Evolutionary conservation across 2,888 invertebrate genomes (phyloP).

Genomic region (Alsophila aescularia): DNA sequence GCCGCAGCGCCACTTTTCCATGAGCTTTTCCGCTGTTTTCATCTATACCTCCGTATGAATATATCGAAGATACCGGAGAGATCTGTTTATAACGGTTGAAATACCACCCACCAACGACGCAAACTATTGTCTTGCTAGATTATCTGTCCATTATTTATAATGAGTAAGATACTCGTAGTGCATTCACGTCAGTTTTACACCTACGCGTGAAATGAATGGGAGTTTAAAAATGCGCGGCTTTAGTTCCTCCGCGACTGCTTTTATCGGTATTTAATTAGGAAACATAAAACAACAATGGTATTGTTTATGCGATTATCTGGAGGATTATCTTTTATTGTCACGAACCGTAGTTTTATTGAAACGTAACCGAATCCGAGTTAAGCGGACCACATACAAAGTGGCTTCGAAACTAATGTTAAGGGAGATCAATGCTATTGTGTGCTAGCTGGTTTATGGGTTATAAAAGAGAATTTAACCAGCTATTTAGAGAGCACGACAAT

Average conservation of each 20-base stretch:
- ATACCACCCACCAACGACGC: constrained; percentile 60
- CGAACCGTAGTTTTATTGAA: constrained; percentile 38
- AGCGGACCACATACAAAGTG: constrained; percentile 19
- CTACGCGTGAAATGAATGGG: constrained; percentile 54
- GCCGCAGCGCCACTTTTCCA: constrained; percentile 38
- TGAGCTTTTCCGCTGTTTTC: constrained; percentile 32
- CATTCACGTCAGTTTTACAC: constrained; percentile 63
- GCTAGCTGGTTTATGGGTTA: constrained; percentile 14
- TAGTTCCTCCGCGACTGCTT: constrained; percentile 31
- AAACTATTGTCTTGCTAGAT: constrained; percentile 73
- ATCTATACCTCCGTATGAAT: not conserved
- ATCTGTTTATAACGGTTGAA: constrained; percentile 41
- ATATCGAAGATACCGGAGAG: constrained; percentile 9
- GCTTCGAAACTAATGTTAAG: constrained; percentile 12
- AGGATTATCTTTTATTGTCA: constrained; percentile 42
- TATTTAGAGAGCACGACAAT: constrained; percentile 35
- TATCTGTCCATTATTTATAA: constrained; percentile 79
- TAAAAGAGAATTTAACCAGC: constrained; percentile 19
- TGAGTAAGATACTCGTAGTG: constrained; percentile 61
- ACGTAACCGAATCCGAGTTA: constrained; percentile 31
- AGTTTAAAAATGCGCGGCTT: constrained; percentile 35
- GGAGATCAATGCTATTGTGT: constrained; percentile 18
- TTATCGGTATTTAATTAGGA: constrained; percentile 50
- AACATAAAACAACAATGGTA: constrained; percentile 49
- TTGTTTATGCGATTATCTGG: constrained; percentile 42